These are phyloP conservation scores for Danaus chrysippus DNA, from an alignment of 2,888 invertebrate genomes.

Conservation along the genomic window DNA sequence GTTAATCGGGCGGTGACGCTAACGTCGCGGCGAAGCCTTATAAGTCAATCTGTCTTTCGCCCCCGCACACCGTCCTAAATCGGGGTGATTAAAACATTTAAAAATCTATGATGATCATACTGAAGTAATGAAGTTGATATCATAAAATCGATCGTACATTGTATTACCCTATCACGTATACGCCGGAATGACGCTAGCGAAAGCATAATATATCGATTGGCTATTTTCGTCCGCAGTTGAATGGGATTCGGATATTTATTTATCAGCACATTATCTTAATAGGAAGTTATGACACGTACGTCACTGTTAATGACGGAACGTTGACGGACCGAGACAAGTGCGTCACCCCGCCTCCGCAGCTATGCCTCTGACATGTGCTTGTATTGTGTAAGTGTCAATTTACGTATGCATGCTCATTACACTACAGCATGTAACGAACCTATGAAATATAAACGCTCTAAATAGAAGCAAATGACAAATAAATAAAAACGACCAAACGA, in stretches of 20 bases:
- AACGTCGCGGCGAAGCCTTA: conserved; percentile 57
- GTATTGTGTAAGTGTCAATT: conserved; percentile 25
- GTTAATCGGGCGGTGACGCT: conserved; percentile 69
- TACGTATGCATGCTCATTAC: conserved; percentile 23
- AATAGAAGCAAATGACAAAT: conserved; percentile 20
- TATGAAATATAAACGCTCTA: conserved; percentile 17
- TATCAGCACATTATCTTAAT: conserved; percentile 60
- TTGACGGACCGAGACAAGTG: conserved; percentile 45
- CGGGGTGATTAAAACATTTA: conserved; percentile 56
- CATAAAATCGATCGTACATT: background rate
- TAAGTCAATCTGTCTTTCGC: conserved; percentile 72
- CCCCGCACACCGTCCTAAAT: conserved; percentile 62
- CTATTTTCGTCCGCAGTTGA: conserved; percentile 46
- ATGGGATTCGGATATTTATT: conserved; percentile 44
- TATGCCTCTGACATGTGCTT: conserved; percentile 28
- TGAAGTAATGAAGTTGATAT: background rate
- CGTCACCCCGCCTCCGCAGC: conserved; percentile 52
- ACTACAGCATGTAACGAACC: conserved; percentile 13
- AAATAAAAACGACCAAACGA: conserved; percentile 14
- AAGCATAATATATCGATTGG: conserved; percentile 42
- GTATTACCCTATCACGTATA: conserved; percentile 35
- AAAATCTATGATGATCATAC: background rate
- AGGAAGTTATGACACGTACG: conserved; percentile 59
- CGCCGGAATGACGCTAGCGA: conserved; percentile 42
- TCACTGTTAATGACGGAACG: conserved; percentile 45